Evolutionary conservation across 2,888 invertebrate species (phyloP).

Genomic region (Mallateleia sp.): DNA sequence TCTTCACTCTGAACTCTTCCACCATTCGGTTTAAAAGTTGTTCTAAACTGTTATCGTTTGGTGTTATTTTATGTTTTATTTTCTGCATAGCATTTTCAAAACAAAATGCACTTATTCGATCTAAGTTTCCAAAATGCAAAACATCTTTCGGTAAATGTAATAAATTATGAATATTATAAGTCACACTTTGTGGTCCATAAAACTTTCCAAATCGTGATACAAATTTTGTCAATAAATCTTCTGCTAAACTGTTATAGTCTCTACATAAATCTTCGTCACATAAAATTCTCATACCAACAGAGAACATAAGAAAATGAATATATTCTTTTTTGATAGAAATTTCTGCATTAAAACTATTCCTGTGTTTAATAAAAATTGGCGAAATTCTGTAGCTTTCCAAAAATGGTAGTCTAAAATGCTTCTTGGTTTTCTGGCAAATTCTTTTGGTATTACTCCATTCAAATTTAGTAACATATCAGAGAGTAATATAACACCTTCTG

Average conservation of each 20-base stretch:
- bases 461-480: background rate
- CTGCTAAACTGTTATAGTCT: background rate
- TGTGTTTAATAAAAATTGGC: background rate
- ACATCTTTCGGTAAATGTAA: background rate
- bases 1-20: background rate
- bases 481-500: no score
- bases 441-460: background rate
- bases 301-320: slow-evolving; percentile 5
- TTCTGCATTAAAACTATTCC: background rate
- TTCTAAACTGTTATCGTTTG: background rate
- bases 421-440: background rate
- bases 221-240: background rate
- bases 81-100: background rate
- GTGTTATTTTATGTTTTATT: background rate
- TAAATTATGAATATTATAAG: slow-evolving; percentile 9
- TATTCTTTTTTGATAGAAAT: background rate
- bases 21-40: slow-evolving; percentile 12
- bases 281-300: slow-evolving; percentile 15
- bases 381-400: background rate
- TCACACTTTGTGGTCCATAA: background rate
- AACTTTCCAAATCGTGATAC: background rate
- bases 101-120: slow-evolving; percentile 6
- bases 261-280: background rate
- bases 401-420: background rate
- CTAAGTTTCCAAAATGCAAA: background rate